Conservation (phyloP, 2,888 invertebrate genomes). For the Drosophila hamatofila region DNA sequence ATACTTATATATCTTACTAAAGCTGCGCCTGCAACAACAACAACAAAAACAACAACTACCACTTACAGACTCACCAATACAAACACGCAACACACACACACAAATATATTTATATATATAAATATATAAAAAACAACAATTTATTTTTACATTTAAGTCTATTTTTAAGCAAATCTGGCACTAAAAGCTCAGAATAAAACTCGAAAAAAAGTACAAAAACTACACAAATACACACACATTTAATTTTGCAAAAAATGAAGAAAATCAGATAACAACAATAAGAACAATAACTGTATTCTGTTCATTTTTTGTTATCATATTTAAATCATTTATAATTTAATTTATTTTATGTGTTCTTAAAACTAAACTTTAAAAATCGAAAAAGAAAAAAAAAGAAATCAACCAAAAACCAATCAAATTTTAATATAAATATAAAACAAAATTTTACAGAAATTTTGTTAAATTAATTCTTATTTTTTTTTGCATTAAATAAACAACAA, state of each 20-base stretch:
- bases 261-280: slow-evolving; percentile 10
- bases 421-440: slow-evolving; percentile 2
- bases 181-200: slow-evolving; percentile 37
- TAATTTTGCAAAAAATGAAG: slow-evolving; percentile 39
- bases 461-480: background rate
- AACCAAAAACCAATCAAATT: background rate
- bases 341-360: slow-evolving; percentile 26
- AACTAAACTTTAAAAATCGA: slow-evolving; percentile 4
- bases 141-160: slow-evolving; percentile 29
- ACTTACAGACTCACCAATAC: slow-evolving; percentile 18
- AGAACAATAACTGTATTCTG: slow-evolving; percentile 12
- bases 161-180: slow-evolving; percentile 48
- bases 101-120: slow-evolving; percentile 27
- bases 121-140: slow-evolving; percentile 21
- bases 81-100: slow-evolving; percentile 17
- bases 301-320: slow-evolving; percentile 25
- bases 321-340: slow-evolving; percentile 8
- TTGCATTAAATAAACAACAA: slow-evolving; percentile 16
- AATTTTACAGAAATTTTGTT: slow-evolving; percentile 18
- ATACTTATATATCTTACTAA: slow-evolving; percentile 39
- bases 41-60: slow-evolving; percentile 47
- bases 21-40: slow-evolving; percentile 68
- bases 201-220: slow-evolving; percentile 31
- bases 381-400: background rate
- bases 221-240: slow-evolving; percentile 15